phyloP scores from a whole-genome alignment of 1,140 invertebrate genomes.

The Meloidogyne floridensis region DNA sequence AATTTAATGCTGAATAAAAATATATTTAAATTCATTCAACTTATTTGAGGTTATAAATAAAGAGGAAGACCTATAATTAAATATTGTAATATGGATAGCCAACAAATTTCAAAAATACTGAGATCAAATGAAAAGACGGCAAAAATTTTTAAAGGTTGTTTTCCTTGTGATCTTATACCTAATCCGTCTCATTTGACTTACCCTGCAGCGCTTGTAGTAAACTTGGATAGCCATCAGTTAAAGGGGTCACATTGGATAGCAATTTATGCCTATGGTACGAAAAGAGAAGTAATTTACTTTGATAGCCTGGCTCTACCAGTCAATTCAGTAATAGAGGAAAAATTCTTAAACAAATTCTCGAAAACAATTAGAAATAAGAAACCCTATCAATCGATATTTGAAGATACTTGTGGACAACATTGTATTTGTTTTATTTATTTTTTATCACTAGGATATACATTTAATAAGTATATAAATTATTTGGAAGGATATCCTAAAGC shows the following conservation, averaged over 20 bases:
- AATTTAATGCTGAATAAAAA: too few species aligned
- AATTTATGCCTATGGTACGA: not conserved
- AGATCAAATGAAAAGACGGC: not conserved
- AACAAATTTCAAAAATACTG: conserved; percentile 18
- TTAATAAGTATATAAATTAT: too few species aligned
- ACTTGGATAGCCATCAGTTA: not conserved
- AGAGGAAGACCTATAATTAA: too few species aligned
- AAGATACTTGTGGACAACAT: not conserved
- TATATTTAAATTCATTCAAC: too few species aligned
- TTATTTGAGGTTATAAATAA: too few species aligned
- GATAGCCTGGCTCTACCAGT: not conserved
- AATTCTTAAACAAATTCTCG: not conserved
- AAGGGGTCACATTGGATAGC: conserved; percentile 11
- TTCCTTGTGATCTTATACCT: conserved; percentile 9
- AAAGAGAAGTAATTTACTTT: not conserved
- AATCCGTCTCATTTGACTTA: not conserved
- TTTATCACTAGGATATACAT: not conserved
- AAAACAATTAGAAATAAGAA: not conserved
- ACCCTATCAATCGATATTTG: not conserved
- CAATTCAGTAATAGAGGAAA: too few species aligned
- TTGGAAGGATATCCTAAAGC: too few species aligned
- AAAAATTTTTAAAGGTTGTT: conserved; percentile 6
- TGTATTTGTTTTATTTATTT: not conserved
- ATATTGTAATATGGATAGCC: not conserved
- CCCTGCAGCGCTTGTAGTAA: conserved; percentile 15